Evolutionary conservation across 2,888 invertebrate genomes (phyloP).

Genomic region (Cantharis rustica): DNA sequence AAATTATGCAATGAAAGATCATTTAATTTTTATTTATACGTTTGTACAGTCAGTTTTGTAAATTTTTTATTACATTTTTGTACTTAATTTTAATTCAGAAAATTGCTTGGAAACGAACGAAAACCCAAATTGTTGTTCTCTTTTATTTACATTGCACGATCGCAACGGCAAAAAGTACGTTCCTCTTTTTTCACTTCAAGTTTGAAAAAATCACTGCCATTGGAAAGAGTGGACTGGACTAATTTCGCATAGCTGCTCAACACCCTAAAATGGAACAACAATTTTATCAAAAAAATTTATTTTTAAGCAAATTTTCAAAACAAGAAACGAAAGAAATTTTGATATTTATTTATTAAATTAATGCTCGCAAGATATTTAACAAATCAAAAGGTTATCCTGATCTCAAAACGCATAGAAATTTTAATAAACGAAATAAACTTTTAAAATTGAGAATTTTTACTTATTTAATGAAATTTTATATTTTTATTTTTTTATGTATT

Average conservation of each 20-base stretch:
- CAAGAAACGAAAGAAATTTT: background rate
- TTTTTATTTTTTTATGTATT: conserved; percentile 41
- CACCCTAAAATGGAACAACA: background rate
- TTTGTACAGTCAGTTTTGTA: background rate
- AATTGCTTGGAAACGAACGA: background rate
- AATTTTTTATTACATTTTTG: background rate
- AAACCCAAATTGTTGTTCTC: background rate
- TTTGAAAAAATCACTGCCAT: background rate
- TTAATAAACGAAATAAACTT: conserved; percentile 11
- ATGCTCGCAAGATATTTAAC: background rate
- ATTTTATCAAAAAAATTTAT: background rate
- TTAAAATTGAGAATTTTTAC: conserved; percentile 17
- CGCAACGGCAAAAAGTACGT: background rate
- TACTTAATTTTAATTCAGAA: background rate
- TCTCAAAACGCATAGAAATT: conserved; percentile 16
- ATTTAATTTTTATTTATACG: background rate
- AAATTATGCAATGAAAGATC: conserved; percentile 12
- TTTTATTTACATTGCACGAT: background rate
- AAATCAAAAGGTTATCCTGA: conserved; percentile 2
- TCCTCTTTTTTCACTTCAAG: background rate
- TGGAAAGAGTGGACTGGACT: background rate
- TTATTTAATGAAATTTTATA: conserved; percentile 10
- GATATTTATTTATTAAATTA: background rate
- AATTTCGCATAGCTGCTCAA: background rate
- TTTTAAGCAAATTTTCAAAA: conserved; percentile 1